phyloP scores from a whole-genome alignment of 2,888 invertebrate species.

The Neoaliturus tenellus region DNA sequence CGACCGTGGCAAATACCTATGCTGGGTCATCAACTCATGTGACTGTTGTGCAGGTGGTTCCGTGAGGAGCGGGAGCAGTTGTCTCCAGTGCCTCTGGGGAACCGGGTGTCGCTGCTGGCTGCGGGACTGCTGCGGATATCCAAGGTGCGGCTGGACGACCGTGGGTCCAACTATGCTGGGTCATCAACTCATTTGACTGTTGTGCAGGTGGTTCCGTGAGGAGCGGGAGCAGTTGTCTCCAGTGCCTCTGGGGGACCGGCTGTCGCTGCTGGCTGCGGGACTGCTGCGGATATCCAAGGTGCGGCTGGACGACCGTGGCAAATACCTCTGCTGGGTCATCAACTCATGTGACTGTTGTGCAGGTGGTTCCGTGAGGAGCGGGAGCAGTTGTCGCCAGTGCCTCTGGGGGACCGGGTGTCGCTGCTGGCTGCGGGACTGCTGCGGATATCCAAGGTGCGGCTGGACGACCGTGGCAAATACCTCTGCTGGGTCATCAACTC shows the following conservation, averaged over 20 bases:
- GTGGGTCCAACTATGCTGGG: slow-evolving; percentile 89
- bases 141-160: slow-evolving; percentile 84
- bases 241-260: slow-evolving; percentile 77
- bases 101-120: slow-evolving; percentile 77
- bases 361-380: slow-evolving; percentile 88
- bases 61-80: slow-evolving; percentile 84
- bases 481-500: slow-evolving; percentile 94
- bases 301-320: slow-evolving; percentile 87
- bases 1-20: slow-evolving; percentile 91
- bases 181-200: slow-evolving; percentile 85
- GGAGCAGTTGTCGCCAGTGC: slow-evolving; percentile 81
- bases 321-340: slow-evolving; percentile 93
- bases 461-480: slow-evolving; percentile 91
- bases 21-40: slow-evolving; percentile 93
- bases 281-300: slow-evolving; percentile 81
- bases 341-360: slow-evolving; percentile 79
- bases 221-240: slow-evolving; percentile 82
- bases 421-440: slow-evolving; percentile 80
- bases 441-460: slow-evolving; percentile 79
- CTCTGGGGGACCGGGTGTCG: slow-evolving; percentile 78
- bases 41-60: slow-evolving; percentile 78
- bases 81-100: slow-evolving; percentile 81
- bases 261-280: slow-evolving; percentile 77
- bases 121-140: slow-evolving; percentile 81
- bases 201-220: slow-evolving; percentile 83